Base-by-base conservation (phyloP, 64 coral and sea anemone species). In the Porites australiensis region DNA sequence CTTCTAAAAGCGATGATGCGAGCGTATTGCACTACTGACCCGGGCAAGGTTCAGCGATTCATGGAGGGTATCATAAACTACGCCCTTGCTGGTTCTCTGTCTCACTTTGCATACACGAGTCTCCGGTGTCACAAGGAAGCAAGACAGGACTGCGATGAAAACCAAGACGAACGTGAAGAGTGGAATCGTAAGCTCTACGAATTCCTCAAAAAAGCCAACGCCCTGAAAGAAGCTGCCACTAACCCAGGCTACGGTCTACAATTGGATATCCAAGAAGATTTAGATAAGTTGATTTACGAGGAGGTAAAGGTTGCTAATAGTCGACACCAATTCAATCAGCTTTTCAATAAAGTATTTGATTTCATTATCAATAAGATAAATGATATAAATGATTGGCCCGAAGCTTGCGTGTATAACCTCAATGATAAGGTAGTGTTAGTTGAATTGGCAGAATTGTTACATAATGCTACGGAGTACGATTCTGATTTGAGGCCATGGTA, bases 71-170 rank as follows among this genome's bases (percentile, higher is more conserved):
- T 89, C 14, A 48, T 55, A 11, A 44, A 48, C 27, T 77, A 89
- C 74, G 87, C 72, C 43, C 64, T 64, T 44, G 73, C 58, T 18
- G 87, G 87, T 16, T 66, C 58, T 10, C 37, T 64, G 6, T 58
- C 74, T 18, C 88, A 66, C 74, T 89, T 89, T 77, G 88, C 60
- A 8, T 78, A 65, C 44, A 67, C 45, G 58, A 79, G 63, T 49
- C 60, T 89, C 16, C 14, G 47, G 16, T 79, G 88, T 55, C 73
- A 61, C 18, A 50, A 89, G 49, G 11, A 12, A 14, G 75, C 57
- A 69, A 79, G 51, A 7, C 0, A 66, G n/a, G 49, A 49, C 13
- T 89, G 88, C 57, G 15, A 73, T 9, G 51, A 27, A 6, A 13
- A 75, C 1, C 46, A 78, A n/a, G 20, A 16, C 14, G 55, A 78